Conservation (phyloP, 2,888 invertebrate genomes). For the Cybosia mesomella region DNA sequence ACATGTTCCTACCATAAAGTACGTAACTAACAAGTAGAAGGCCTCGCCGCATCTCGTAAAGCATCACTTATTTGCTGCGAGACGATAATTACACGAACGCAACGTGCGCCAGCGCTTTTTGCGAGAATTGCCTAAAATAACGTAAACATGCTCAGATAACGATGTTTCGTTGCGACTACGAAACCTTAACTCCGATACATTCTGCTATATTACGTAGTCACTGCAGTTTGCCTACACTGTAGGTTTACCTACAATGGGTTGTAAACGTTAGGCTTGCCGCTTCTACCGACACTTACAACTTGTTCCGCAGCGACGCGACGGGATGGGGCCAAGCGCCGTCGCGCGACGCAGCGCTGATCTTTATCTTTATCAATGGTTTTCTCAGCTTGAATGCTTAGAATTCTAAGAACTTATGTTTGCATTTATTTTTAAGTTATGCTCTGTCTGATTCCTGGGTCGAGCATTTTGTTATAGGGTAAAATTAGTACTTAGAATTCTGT, state of each 20-base stretch:
- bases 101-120: neutral
- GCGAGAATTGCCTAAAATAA: neutral
- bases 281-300: neutral
- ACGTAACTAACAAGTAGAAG: conserved; percentile 16
- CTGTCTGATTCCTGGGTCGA: too few species aligned
- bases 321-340: too few species aligned
- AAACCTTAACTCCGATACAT: neutral
- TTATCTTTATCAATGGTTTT: too few species aligned
- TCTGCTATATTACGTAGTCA: neutral
- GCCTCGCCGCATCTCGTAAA: conserved; percentile 12
- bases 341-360: too few species aligned
- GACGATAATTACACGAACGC: neutral
- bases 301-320: neutral
- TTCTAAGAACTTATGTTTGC: too few species aligned
- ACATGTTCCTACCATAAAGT: conserved; percentile 27
- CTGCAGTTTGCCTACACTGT: neutral
- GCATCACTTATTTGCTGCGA: neutral
- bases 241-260: too few species aligned
- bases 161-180: neutral
- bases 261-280: neutral
- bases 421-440: too few species aligned
- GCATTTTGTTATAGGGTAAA: too few species aligned
- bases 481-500: too few species aligned
- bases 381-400: too few species aligned
- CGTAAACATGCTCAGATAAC: neutral